Conservation (phyloP, 2,113 vertebrate species). For the Gallinago media region DNA sequence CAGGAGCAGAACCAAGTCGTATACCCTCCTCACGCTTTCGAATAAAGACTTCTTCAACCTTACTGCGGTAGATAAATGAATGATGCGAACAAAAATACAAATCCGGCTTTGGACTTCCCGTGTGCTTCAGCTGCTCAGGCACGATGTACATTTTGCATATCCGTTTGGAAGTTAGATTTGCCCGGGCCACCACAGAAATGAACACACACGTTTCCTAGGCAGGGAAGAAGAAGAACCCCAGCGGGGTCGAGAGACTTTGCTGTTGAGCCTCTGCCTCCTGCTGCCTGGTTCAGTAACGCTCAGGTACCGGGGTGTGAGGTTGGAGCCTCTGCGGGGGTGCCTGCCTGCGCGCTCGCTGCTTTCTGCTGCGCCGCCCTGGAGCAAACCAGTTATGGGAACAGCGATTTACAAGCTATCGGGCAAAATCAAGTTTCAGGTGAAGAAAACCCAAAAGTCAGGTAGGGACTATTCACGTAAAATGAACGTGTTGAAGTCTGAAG, state of each 20-base stretch:
- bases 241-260: neutral
- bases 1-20: neutral
- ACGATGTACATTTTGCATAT: neutral
- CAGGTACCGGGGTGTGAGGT: neutral
- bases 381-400: constrained; percentile 40
- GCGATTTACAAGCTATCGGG: constrained; percentile 59
- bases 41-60: neutral
- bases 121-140: neutral
- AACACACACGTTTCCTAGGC: neutral
- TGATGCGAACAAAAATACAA: neutral
- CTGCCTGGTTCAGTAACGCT: neutral
- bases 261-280: neutral
- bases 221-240: neutral
- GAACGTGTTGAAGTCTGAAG: neutral
- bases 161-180: constrained; percentile 49
- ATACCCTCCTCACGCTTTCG: neutral
- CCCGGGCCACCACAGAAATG: neutral
- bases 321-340: constrained; percentile 18
- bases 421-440: constrained; percentile 66
- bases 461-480: neutral
- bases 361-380: neutral
- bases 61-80: neutral
- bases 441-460: constrained; percentile 63
- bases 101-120: neutral
- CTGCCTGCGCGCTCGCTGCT: neutral